phyloP scores from a whole-genome alignment of 2,797 vertebrate species.

The Rhynchonycteris naso region DNA sequence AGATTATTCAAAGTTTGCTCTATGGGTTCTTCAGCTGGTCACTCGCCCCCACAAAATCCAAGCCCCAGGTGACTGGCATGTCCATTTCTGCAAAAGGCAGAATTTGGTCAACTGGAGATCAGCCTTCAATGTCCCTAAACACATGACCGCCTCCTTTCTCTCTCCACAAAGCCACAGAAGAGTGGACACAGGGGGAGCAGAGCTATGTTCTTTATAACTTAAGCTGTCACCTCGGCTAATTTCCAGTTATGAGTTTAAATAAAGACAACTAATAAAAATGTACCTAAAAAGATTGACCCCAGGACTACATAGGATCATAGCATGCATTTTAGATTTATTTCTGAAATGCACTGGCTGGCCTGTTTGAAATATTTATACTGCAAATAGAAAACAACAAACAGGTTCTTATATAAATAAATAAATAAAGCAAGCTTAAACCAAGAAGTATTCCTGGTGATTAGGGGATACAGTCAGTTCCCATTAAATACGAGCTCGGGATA shows the following conservation, averaged over 20 bases:
- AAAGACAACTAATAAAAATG: conserved; percentile 77
- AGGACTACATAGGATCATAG: conserved; percentile 54
- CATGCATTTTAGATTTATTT: conserved; percentile 55
- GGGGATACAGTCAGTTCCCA: background rate
- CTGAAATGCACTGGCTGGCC: conserved; percentile 45
- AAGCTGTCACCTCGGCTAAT: conserved; percentile 76
- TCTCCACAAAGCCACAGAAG: conserved; percentile 77
- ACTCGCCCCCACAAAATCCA: conserved; percentile 57
- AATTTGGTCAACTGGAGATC: conserved; percentile 68
- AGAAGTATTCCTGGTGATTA: background rate
- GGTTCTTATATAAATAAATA: conserved; percentile 15
- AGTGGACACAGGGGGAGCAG: conserved; percentile 60
- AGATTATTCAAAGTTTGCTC: background rate
- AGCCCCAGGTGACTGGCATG: conserved; percentile 37
- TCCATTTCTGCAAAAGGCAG: conserved; percentile 65
- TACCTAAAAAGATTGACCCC: conserved; percentile 62
- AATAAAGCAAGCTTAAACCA: conserved; percentile 44
- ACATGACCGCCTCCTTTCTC: conserved; percentile 76
- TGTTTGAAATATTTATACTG: conserved; percentile 69
- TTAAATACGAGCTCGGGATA: background rate
- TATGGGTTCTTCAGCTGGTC: background rate
- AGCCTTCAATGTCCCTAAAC: conserved; percentile 76
- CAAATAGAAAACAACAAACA: conserved; percentile 65
- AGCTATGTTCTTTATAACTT: conserved; percentile 80
- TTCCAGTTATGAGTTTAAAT: conserved; percentile 69